These are phyloP conservation scores for Hylaeus volcanicus DNA, from an alignment of 1,140 invertebrate genomes.

Conservation along the genomic window DNA sequence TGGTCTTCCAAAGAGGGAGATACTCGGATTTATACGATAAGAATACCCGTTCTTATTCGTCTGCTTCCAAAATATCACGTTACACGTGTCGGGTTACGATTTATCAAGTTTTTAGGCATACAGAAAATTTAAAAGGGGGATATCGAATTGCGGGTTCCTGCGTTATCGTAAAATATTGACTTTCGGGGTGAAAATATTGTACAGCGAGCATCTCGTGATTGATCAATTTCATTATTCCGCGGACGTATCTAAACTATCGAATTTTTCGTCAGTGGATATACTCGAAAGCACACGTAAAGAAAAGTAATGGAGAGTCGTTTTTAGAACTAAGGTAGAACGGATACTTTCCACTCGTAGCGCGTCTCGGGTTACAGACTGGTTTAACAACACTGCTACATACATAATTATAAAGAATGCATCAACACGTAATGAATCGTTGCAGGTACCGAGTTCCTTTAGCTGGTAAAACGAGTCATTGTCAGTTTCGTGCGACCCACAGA, in stretches of 20 bases:
- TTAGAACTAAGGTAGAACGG: background rate
- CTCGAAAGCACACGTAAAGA: too few species aligned
- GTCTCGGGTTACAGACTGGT: conserved; percentile 45
- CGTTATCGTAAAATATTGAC: conserved; percentile 60
- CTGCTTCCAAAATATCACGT: conserved; percentile 60
- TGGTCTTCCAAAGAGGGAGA: conserved; percentile 49
- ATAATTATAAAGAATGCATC: conserved; percentile 55
- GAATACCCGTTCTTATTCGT: conserved; percentile 62
- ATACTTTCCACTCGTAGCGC: conserved; percentile 11
- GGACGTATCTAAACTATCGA: background rate
- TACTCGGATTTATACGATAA: conserved; percentile 67
- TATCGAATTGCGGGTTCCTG: conserved; percentile 55
- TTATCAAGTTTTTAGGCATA: conserved; percentile 66
- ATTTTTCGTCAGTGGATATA: background rate
- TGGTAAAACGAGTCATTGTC: conserved; percentile 26
- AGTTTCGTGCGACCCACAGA: background rate
- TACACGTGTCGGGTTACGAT: conserved; percentile 60
- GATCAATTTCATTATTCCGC: conserved; percentile 20
- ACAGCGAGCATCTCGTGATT: conserved; percentile 15
- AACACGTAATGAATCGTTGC: conserved; percentile 45
- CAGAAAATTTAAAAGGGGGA: conserved; percentile 58
- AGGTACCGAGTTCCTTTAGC: conserved; percentile 1
- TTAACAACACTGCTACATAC: conserved; percentile 26
- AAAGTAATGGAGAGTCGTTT: background rate
- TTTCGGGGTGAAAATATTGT: background rate